These are phyloP conservation scores for Fissipunctia ypsillon DNA, from an alignment of 2,888 invertebrate genomes.

Conservation along the genomic window DNA sequence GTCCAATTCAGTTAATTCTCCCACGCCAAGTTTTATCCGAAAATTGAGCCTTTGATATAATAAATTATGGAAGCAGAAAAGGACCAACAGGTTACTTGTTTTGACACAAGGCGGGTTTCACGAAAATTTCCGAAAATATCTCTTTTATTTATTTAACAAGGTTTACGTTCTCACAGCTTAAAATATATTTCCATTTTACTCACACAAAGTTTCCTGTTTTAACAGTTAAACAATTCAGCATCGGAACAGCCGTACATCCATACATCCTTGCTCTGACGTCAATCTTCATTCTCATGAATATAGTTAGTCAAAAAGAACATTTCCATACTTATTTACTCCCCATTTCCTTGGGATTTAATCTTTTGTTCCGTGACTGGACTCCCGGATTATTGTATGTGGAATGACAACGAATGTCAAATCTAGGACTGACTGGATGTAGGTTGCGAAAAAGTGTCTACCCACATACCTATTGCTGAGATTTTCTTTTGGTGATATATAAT, in stretches of 20 bases:
- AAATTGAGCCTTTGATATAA: neutral
- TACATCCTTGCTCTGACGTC: neutral
- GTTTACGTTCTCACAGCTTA: neutral
- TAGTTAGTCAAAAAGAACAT: neutral
- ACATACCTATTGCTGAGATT: neutral
- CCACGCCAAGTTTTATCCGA: neutral
- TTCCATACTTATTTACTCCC: slow-evolving; percentile 12
- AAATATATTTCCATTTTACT: slow-evolving; percentile 8
- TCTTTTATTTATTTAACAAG: neutral
- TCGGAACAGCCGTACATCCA: neutral
- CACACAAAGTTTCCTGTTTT: neutral
- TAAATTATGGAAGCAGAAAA: slow-evolving; percentile 4
- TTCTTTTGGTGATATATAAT: neutral
- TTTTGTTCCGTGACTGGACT: neutral
- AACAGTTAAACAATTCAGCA: neutral
- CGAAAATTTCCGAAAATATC: neutral
- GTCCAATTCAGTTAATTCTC: neutral
- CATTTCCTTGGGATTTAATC: slow-evolving; percentile 7
- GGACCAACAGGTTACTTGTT: neutral
- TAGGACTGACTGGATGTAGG: neutral
- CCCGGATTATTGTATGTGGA: neutral
- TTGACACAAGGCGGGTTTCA: neutral
- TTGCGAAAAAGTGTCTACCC: too few species aligned
- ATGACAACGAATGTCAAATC: neutral
- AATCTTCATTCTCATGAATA: slow-evolving; percentile 19